Base-by-base conservation (phyloP, 2,888 invertebrate species). In the Agriopis leucophaearia region DNA sequence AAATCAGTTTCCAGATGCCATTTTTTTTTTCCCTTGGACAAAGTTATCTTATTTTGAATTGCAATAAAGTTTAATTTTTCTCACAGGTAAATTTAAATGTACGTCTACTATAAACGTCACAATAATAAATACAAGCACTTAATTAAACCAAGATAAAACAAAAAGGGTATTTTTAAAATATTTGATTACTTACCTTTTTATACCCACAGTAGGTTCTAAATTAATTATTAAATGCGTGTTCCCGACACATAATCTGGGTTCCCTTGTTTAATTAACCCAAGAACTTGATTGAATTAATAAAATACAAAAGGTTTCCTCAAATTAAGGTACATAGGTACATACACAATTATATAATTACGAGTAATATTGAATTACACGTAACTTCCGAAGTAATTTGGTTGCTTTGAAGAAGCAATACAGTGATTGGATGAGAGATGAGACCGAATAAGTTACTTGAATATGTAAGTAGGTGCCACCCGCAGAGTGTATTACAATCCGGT, bases 161-260 rank as follows among this genome's bases (percentile, higher is more conserved):
- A 16, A 47, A 16, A 2, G 3, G 16, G 9, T n/a, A 0, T n/a
- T 16, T 8, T 16, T 51, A 42, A 18, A 27, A 27, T 42, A 42
- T n/a, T 55, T 12, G 8, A 4, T 44, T 44, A 27, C 38, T 7
- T 18, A 55, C 18, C n/a, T 42, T 13, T 55, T 55, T 55, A n/a
- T n/a, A 36, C 15, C 45, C 36, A 44, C 45, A 35, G 27, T 8
- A 35, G 16, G 7, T 16, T 35, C 36, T 45, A 66, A 58, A 66
- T 66, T 62, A 66, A 66, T 66, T 56, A 66, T 52, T 35, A 48
- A 63, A 38, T 50, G 66, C 61, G 38, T 67, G 67, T 54, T 42
- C 15, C 58, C 48, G 67, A 58, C 57, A 67, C 48, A 57, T 67
- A 63, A 67, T 67, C 67, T 69, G 52, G 65, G 57, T 64, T 27